phyloP scores from a whole-genome alignment of 1,140 invertebrate species.

The Drosophila rhopaloa region DNA sequence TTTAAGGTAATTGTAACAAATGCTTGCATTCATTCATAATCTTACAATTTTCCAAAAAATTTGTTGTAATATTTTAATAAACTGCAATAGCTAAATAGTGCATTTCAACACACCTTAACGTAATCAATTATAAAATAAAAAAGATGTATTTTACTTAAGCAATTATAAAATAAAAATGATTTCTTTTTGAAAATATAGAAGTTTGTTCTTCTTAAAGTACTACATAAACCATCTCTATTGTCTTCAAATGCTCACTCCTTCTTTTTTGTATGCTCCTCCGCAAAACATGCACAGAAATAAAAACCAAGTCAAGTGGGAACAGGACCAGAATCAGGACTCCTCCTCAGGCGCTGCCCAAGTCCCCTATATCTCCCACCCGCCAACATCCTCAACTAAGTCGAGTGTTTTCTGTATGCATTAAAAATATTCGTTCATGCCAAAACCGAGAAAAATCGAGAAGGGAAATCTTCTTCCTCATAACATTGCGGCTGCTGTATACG shows the following conservation, averaged over 20 bases:
- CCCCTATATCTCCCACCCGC: neutral
- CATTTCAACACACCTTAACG: rapidly evolving
- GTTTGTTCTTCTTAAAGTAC: neutral
- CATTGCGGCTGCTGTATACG: constrained; percentile 43
- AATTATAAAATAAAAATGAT: neutral
- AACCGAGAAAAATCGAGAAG: constrained; percentile 23
- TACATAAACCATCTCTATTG: constrained; percentile 1
- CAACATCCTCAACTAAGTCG: constrained; percentile 14
- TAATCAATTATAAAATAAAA: neutral
- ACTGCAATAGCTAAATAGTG: too few species aligned
- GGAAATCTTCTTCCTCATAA: constrained; percentile 45
- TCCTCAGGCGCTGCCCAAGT: constrained; percentile 30
- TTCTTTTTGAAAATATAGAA: neutral
- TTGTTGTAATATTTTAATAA: too few species aligned
- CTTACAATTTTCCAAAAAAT: too few species aligned
- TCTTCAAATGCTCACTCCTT: neutral
- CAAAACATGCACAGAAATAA: constrained; percentile 50
- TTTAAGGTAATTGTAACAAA: too few species aligned
- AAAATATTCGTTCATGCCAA: constrained; percentile 68
- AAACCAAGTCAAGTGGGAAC: constrained; percentile 74
- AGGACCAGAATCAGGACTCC: constrained; percentile 46
- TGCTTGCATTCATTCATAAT: too few species aligned
- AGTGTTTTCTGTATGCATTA: constrained; percentile 76
- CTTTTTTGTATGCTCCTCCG: neutral
- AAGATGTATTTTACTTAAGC: neutral